A percentile compares a stretch with the other conserved stretches of the same genome.
These are phyloP conservation scores for Rhyzopertha dominica DNA, from an alignment of 1,140 invertebrate species.

Conservation along the genomic window DNA sequence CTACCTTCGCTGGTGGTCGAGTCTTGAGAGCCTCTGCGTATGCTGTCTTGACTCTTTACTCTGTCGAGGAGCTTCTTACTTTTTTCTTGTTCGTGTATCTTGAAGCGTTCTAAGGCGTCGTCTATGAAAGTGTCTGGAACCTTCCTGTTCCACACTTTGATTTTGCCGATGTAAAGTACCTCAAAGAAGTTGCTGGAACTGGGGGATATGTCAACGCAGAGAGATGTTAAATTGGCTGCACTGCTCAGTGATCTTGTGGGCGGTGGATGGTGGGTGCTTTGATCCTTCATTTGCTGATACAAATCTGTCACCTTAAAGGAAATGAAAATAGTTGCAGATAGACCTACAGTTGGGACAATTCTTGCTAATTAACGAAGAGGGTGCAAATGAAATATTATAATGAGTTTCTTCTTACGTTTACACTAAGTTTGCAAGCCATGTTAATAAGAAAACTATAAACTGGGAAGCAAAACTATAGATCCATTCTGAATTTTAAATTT, in stretches of 20 bases:
- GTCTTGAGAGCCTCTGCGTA: slow-evolving; percentile 27
- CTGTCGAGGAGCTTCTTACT: slow-evolving; percentile 28
- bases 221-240: slow-evolving; percentile 60
- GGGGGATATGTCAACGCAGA: slow-evolving; percentile 72
- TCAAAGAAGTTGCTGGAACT: slow-evolving; percentile 83
- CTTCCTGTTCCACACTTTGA: slow-evolving; percentile 76
- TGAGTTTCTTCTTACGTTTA: no score
- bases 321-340: no score
- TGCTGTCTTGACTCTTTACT: slow-evolving; percentile 32
- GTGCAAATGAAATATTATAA: no score
- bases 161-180: slow-evolving; percentile 83
- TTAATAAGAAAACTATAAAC: no score
- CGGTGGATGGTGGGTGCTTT: slow-evolving; percentile 36
- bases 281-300: slow-evolving; percentile 67
- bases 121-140: slow-evolving; percentile 86
- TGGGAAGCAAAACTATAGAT: no score
- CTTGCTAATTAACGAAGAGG: no score
- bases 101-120: slow-evolving; percentile 80
- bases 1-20: slow-evolving; percentile 12
- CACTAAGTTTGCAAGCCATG: no score
- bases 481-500: no score
- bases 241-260: slow-evolving; percentile 43
- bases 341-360: no score
- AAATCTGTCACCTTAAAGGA: slow-evolving; percentile 60
- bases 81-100: slow-evolving; percentile 61